These are phyloP conservation scores for Ateles fusciceps DNA, from an alignment of 2,797 vertebrate genomes.

Conservation along the genomic window DNA sequence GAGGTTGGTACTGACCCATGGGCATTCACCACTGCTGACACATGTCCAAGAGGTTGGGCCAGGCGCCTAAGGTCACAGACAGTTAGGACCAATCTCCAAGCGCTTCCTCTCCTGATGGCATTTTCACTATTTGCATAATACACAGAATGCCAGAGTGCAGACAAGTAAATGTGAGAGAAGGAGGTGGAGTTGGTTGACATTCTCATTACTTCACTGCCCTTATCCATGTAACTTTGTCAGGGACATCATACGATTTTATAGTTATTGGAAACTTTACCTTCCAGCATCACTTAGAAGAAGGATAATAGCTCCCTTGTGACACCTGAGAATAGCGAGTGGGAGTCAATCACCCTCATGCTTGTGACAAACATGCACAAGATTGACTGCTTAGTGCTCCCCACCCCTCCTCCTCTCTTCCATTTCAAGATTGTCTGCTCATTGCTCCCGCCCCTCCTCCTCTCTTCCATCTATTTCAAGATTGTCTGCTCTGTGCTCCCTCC, in stretches of 20 bases:
- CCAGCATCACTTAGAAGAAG: background rate
- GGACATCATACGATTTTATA: fast-evolving
- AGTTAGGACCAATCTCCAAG: fast-evolving
- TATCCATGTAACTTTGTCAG: background rate
- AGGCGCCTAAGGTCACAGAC: background rate
- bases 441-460: too few species aligned
- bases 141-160: background rate
- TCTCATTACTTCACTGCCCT: fast-evolving
- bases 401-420: fast-evolving
- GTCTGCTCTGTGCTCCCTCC: fast-evolving
- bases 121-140: background rate
- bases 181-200: fast-evolving
- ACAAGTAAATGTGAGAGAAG: too few species aligned
- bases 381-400: too few species aligned
- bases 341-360: fast-evolving
- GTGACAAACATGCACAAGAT: too few species aligned
- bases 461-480: too few species aligned
- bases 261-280: background rate
- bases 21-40: background rate
- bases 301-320: background rate
- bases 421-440: too few species aligned
- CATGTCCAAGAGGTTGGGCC: background rate
- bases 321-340: background rate
- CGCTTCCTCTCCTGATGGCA: too few species aligned
- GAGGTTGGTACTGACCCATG: background rate